Evolutionary conservation across 2,888 invertebrate genomes (phyloP).

Genomic region (Apodemia zela): DNA sequence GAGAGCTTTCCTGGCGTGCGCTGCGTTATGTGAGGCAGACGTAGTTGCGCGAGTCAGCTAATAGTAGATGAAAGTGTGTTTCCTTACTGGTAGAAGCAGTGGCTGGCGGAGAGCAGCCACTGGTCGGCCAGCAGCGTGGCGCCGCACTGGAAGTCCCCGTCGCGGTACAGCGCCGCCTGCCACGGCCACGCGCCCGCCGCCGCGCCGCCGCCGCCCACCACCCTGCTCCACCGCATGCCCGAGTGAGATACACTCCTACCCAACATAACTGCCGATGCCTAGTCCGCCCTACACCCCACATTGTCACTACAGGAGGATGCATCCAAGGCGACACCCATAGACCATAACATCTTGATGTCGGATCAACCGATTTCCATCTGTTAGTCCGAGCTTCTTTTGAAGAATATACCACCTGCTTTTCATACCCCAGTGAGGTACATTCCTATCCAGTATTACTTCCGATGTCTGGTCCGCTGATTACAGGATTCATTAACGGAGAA

Average conservation of each 20-base stretch:
- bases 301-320: neutral
- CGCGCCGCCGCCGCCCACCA: slow-evolving; percentile 89
- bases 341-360: neutral
- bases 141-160: slow-evolving; percentile 92
- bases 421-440: too few species aligned
- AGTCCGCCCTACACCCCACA: neutral
- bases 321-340: neutral
- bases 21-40: too few species aligned
- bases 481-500: too few species aligned
- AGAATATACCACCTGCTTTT: too few species aligned
- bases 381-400: too few species aligned
- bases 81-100: slow-evolving; percentile 89
- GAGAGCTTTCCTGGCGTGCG: too few species aligned
- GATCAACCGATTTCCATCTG: too few species aligned
- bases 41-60: too few species aligned
- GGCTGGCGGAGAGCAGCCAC: slow-evolving; percentile 90
- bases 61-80: too few species aligned
- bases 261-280: slow-evolving; percentile 30
- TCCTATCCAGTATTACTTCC: too few species aligned
- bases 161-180: slow-evolving; percentile 92
- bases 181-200: slow-evolving; percentile 90
- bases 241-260: slow-evolving; percentile 51
- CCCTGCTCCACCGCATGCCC: slow-evolving; percentile 81
- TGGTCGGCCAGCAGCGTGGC: slow-evolving; percentile 85
- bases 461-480: too few species aligned